Evolutionary conservation across 2,888 invertebrate genomes (phyloP).

Genomic region (Ectobius pallidus): DNA sequence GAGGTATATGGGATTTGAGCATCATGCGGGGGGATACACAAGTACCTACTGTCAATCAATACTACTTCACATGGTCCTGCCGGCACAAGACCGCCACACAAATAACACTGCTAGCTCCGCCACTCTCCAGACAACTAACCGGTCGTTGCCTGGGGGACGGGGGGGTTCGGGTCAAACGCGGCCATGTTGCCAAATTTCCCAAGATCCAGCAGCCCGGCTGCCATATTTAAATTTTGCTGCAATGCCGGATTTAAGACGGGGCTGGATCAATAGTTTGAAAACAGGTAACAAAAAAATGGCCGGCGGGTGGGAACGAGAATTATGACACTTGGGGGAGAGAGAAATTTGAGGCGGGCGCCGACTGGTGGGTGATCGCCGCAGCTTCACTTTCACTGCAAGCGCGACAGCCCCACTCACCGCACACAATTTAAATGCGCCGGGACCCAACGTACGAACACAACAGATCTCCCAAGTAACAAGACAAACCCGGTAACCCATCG

Average conservation of each 20-base stretch:
- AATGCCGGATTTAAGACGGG: conserved; percentile 1
- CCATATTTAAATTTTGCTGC: conserved; percentile 1
- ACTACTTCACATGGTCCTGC: too few species aligned
- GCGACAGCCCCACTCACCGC: too few species aligned
- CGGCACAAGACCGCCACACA: too few species aligned
- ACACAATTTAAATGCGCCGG: too few species aligned
- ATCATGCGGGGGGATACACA: conserved; percentile 5
- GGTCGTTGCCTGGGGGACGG: conserved; percentile 32
- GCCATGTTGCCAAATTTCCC: conserved; percentile 32
- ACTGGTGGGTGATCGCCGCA: conserved; percentile 5
- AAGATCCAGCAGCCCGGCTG: conserved; percentile 1
- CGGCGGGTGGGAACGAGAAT: conserved; percentile 23
- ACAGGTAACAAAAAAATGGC: conserved; percentile 28
- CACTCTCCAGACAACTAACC: conserved; percentile 26
- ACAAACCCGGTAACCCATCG: too few species aligned
- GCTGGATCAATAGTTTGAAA: conserved; percentile 32
- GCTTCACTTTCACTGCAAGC: background rate
- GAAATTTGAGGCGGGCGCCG: conserved; percentile 11
- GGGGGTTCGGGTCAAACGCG: conserved; percentile 33
- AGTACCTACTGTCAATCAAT: too few species aligned
- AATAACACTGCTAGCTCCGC: background rate
- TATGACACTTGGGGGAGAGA: conserved; percentile 26
- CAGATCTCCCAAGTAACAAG: too few species aligned
- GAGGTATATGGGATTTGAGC: background rate
- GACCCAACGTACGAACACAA: too few species aligned